Evolutionary conservation across 2,888 invertebrate species (phyloP).

Genomic region (Euplagia quadripunctaria): DNA sequence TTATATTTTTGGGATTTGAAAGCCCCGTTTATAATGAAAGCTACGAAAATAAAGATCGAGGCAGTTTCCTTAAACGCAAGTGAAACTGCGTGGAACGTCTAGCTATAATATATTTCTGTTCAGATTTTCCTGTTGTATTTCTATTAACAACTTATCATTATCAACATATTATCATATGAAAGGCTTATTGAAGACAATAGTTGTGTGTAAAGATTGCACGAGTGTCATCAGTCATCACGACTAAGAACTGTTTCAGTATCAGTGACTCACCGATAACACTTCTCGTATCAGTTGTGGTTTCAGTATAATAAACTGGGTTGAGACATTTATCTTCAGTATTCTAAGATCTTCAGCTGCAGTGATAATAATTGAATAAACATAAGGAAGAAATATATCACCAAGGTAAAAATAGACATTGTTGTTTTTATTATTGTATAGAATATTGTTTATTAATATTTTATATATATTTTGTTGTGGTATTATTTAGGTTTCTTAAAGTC

Average conservation of each 20-base stretch:
- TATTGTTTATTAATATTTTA: too few relatives aligned
- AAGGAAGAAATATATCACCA: neutral
- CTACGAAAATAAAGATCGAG: too few relatives aligned
- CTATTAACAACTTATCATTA: neutral
- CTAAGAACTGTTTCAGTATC: neutral
- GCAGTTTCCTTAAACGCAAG: too few relatives aligned
- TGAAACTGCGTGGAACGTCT: too few relatives aligned
- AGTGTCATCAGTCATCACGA: slow-evolving; percentile 9
- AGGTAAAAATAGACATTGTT: neutral
- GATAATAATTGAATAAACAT: neutral
- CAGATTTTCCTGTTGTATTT: neutral
- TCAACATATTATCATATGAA: slow-evolving; percentile 14
- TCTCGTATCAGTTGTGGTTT: slow-evolving; percentile 1
- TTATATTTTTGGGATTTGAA: too few relatives aligned
- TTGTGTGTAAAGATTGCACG: neutral
- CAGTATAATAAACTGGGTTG: slow-evolving; percentile 5
- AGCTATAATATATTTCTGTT: neutral
- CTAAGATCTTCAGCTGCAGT: slow-evolving; percentile 1
- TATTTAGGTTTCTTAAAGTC: too few relatives aligned
- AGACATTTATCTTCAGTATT: neutral
- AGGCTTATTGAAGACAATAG: slow-evolving; percentile 7
- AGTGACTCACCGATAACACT: slow-evolving; percentile 19
- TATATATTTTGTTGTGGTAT: too few relatives aligned
- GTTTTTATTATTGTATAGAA: neutral
- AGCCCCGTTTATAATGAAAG: too few relatives aligned